phyloP scores from a whole-genome alignment of 2,888 invertebrate genomes.

The Mesochorus sp. region DNA sequence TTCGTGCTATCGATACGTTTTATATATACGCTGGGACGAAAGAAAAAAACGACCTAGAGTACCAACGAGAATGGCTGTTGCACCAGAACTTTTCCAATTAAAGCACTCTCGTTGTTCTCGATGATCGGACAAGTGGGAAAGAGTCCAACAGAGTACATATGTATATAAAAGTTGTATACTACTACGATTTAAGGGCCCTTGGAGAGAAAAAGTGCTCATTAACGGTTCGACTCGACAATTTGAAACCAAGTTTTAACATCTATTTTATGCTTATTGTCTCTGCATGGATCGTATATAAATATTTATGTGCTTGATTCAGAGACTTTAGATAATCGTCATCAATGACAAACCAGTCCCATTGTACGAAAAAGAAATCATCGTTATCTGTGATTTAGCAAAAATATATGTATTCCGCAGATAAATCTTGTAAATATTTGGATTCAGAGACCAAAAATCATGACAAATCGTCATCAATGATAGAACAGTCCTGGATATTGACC shows the following conservation, averaged over 20 bases:
- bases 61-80: conserved; percentile 24
- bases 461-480: no score
- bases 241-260: conserved; percentile 39
- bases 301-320: no score
- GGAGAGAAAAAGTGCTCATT: conserved; percentile 40
- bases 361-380: no score
- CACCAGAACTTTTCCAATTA: conserved; percentile 75
- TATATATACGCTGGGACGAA: not conserved
- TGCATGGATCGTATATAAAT: no score
- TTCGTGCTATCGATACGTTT: not conserved
- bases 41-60: conserved; percentile 4
- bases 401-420: no score
- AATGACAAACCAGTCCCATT: no score
- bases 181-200: not conserved
- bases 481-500: no score
- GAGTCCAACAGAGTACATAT: conserved; percentile 55
- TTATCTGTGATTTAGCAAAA: no score
- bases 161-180: conserved; percentile 69
- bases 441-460: no score
- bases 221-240: conserved; percentile 57
- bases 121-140: conserved; percentile 70
- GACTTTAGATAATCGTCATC: no score
- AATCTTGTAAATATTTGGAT: no score
- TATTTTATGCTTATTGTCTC: no score
- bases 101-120: conserved; percentile 73